These are phyloP conservation scores for Acipenser transmontanus DNA, from an alignment of 2,797 vertebrate genomes.

Conservation along the genomic window DNA sequence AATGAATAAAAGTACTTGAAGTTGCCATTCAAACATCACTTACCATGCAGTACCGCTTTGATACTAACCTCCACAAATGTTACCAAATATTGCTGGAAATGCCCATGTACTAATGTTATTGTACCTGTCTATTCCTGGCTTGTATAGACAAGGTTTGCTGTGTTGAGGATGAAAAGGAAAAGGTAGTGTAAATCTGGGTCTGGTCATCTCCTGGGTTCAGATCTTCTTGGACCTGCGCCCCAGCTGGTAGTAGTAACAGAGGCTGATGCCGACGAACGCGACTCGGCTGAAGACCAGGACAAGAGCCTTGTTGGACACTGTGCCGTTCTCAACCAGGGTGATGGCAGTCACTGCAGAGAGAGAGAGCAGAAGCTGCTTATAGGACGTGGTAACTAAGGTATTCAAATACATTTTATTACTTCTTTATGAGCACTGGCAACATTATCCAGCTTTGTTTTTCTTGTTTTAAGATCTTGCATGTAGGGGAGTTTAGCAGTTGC, in stretches of 20 bases:
- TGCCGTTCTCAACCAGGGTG: slow-evolving; percentile 73
- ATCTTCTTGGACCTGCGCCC: slow-evolving; percentile 87
- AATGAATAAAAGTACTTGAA: no score
- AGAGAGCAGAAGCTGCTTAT: slow-evolving; percentile 12
- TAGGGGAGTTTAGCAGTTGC: no score
- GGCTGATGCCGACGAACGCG: slow-evolving; percentile 75
- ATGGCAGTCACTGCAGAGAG: slow-evolving; percentile 74
- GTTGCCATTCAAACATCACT: no score
- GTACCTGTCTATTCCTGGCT: neutral
- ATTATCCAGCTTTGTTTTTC: no score
- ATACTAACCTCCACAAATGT: no score
- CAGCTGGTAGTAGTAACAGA: slow-evolving; percentile 89
- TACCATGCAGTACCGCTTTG: no score
- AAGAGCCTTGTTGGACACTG: slow-evolving; percentile 61
- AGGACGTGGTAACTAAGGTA: no score
- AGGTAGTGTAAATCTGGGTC: neutral
- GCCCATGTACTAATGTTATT: no score
- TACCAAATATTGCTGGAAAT: no score
- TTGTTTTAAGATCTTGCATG: no score
- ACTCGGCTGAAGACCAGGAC: slow-evolving; percentile 79
- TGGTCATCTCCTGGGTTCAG: slow-evolving; percentile 43
- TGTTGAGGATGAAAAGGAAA: neutral
- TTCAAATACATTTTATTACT: no score
- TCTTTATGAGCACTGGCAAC: no score
- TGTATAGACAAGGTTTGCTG: neutral